A percentile compares a stretch with the other conserved stretches of the same genome.
Evolutionary conservation across 2,888 invertebrate species (phyloP).

Genomic region (Oscheius sp.): DNA sequence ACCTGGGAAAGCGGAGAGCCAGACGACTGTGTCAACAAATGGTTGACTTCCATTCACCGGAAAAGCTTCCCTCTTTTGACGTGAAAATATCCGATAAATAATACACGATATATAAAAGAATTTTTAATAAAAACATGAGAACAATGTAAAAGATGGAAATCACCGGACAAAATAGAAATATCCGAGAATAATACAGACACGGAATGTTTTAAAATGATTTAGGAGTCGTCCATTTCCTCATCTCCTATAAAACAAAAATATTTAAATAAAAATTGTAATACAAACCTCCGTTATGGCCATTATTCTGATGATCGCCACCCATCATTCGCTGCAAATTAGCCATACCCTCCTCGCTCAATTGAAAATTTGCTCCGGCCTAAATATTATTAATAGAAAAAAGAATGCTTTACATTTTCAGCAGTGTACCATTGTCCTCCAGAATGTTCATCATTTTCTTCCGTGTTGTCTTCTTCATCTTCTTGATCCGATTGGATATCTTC

Average conservation of each 20-base stretch:
- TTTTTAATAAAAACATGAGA: neutral
- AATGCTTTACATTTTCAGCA: constrained; percentile 46
- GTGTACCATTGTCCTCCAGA: constrained; percentile 50
- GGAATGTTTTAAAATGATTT: neutral
- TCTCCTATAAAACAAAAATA: neutral
- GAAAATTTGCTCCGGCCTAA: constrained; percentile 10
- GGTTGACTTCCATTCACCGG: constrained; percentile 4
- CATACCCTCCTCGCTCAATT: constrained; percentile 64
- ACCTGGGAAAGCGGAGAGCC: constrained; percentile 12
- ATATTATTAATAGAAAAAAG: neutral
- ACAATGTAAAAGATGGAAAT: neutral
- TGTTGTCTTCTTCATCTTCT: constrained; percentile 37
- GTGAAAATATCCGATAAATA: too few species aligned
- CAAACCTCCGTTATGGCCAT: constrained; percentile 6
- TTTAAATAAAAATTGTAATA: neutral
- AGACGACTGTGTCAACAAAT: constrained; percentile 31
- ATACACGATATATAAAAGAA: neutral
- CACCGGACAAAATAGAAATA: neutral
- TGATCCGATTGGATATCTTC: constrained; percentile 77
- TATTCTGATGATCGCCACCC: constrained; percentile 35
- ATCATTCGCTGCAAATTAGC: constrained; percentile 65
- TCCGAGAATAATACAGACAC: neutral
- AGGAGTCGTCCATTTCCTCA: constrained; percentile 24
- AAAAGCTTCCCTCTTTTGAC: neutral
- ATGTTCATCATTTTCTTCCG: constrained; percentile 14